Percentiles rank a stretch among this genome's conserved stretches.
These are phyloP conservation scores for Tholera decimalis DNA, from an alignment of 2,888 invertebrate genomes.

Conservation along the genomic window DNA sequence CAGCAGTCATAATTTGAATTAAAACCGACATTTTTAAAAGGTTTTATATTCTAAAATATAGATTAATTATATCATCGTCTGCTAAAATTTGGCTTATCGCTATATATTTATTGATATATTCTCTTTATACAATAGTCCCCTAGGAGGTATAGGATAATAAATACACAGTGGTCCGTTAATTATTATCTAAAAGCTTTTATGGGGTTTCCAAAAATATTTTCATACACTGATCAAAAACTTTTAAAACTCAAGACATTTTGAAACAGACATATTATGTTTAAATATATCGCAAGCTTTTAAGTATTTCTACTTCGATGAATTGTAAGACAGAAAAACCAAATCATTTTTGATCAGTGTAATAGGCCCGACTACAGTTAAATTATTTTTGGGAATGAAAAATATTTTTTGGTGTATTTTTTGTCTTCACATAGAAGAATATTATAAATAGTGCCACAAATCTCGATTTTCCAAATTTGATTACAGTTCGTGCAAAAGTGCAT, in stretches of 20 bases:
- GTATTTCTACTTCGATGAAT: neutral
- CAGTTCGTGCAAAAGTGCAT: constrained; percentile 37
- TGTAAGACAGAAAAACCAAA: too few relatives aligned
- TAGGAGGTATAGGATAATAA: constrained; percentile 85
- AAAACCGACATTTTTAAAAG: constrained; percentile 43
- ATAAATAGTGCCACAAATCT: constrained; percentile 7
- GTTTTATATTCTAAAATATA: constrained; percentile 62
- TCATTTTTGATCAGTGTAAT: constrained; percentile 23
- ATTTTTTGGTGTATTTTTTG: constrained; percentile 1
- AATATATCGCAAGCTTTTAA: neutral
- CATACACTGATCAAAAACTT: constrained; percentile 25
- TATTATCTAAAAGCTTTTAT: constrained; percentile 69
- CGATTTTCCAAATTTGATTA: neutral
- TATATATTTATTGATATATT: constrained; percentile 72
- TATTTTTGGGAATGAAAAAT: neutral
- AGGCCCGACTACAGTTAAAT: constrained; percentile 7
- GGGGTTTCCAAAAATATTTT: constrained; percentile 71
- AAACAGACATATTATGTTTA: too few relatives aligned
- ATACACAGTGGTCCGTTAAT: constrained; percentile 85
- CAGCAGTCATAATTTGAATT: constrained; percentile 48
- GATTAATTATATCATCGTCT: constrained; percentile 68
- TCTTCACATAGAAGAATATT: constrained; percentile 15
- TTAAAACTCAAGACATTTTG: too few relatives aligned
- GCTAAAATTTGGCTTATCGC: constrained; percentile 68
- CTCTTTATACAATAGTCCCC: constrained; percentile 75